Evolutionary conservation across 2,113 vertebrate genomes (phyloP).

Genomic region (Calypte anna): DNA sequence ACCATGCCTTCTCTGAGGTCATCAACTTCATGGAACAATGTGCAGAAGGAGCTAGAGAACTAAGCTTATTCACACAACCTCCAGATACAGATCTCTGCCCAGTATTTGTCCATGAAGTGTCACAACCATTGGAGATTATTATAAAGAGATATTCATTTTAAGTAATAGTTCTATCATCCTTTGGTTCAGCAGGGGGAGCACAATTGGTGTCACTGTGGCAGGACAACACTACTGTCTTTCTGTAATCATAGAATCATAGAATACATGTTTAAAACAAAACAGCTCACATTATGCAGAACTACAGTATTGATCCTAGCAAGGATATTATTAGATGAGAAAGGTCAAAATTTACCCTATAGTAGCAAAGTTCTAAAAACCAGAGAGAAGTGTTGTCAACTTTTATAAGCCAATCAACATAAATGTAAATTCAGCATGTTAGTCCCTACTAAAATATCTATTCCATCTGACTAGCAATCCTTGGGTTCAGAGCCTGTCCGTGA

Average conservation of each 20-base stretch:
- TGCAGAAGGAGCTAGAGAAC: not conserved
- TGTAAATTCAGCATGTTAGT: not conserved
- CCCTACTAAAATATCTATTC: not conserved
- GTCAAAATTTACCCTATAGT: not conserved
- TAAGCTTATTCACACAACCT: not conserved
- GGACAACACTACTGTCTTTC: not conserved
- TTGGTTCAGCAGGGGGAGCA: not conserved
- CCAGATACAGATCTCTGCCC: not conserved
- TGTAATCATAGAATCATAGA: not conserved
- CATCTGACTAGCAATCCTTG: not conserved
- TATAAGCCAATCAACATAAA: not conserved
- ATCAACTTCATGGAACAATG: fast-evolving
- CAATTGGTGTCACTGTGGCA: not conserved
- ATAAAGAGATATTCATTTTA: fast-evolving
- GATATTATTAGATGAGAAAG: not conserved
- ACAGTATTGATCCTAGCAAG: not conserved
- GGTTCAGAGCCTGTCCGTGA: not conserved
- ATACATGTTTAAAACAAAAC: not conserved
- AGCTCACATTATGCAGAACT: not conserved
- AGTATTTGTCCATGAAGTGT: not conserved
- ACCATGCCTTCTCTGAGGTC: not conserved
- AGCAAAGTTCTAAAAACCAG: not conserved
- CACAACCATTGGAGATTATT: not conserved
- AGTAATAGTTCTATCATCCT: not conserved
- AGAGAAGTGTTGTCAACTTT: not conserved